phyloP scores from a whole-genome alignment of 2,797 vertebrate genomes.

The Crenichthys baileyi region DNA sequence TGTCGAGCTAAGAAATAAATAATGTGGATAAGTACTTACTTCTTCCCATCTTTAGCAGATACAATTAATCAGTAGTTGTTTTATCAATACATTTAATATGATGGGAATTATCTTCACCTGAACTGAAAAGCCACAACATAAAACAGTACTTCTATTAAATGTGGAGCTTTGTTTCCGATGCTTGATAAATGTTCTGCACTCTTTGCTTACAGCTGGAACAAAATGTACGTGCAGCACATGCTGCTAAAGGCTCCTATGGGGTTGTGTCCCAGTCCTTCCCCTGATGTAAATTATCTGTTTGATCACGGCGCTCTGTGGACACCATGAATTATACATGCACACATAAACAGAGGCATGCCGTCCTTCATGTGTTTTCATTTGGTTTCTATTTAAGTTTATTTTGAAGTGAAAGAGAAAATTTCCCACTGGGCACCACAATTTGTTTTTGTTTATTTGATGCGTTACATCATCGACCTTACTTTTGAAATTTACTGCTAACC shows the following conservation, averaged over 20 bases:
- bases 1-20: background rate
- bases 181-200: conserved; percentile 27
- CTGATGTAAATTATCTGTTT: conserved; percentile 58
- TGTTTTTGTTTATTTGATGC: conserved; percentile 5
- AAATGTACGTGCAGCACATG: conserved; percentile 1
- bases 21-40: background rate
- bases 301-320: conserved; percentile 45
- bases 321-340: conserved; percentile 54
- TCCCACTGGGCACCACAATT: background rate
- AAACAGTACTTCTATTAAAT: conserved; percentile 25
- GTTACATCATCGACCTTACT: conserved; percentile 1
- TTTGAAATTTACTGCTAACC: background rate
- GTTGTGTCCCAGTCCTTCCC: conserved; percentile 32
- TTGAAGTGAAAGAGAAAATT: conserved; percentile 25
- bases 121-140: conserved; percentile 16
- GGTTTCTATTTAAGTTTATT: conserved; percentile 26
- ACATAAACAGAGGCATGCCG: conserved; percentile 28
- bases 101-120: conserved; percentile 7
- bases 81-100: background rate
- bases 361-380: conserved; percentile 40
- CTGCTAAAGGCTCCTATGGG: conserved; percentile 23
- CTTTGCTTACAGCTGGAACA: conserved; percentile 15
- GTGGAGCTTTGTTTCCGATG: conserved; percentile 22
- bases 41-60: background rate
- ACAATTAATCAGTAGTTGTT: background rate